Percentiles rank a stretch among this genome's conserved stretches.
phyloP scores from a whole-genome alignment of 23 tunicate genomes.

The Styela plicata region DNA sequence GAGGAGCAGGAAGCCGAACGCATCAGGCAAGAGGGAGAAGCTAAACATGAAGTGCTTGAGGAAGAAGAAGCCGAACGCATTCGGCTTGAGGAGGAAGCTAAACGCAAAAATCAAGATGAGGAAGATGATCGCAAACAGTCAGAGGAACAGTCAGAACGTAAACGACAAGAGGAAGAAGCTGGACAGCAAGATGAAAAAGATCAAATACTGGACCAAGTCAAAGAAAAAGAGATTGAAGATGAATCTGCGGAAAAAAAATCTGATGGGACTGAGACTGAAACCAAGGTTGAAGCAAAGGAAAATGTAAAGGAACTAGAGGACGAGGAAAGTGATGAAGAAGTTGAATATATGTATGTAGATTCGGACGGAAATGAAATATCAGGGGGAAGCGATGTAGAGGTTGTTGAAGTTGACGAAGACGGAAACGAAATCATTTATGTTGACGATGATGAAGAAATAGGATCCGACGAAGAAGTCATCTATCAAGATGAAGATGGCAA shows the following conservation, averaged over 20 bases:
- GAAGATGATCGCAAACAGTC: neutral
- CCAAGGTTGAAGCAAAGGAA: slow-evolving; percentile 4
- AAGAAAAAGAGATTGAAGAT: slow-evolving; percentile 8
- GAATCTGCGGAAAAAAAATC: slow-evolving; percentile 18
- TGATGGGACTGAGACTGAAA: slow-evolving; percentile 32
- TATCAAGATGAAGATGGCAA: slow-evolving; percentile 71
- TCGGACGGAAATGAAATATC: slow-evolving; percentile 28
- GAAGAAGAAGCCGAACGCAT: slow-evolving; percentile 34
- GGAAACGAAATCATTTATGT: slow-evolving; percentile 17
- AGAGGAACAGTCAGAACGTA: slow-evolving; percentile 2
- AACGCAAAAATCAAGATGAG: neutral
- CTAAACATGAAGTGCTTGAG: slow-evolving; percentile 1
- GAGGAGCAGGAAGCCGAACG: slow-evolving; percentile 17
- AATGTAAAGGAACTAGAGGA: slow-evolving; percentile 14
- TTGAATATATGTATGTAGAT: slow-evolving; percentile 22
- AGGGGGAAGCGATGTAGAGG: slow-evolving; percentile 22
- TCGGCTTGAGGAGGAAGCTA: slow-evolving; percentile 13
- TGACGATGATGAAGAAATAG: slow-evolving; percentile 5
- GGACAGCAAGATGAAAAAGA: slow-evolving; percentile 23
- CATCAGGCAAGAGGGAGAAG: slow-evolving; percentile 20
- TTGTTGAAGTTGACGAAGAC: slow-evolving; percentile 18
- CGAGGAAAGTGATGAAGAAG: slow-evolving; percentile 23
- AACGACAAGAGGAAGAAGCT: slow-evolving; percentile 22
- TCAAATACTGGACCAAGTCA: slow-evolving; percentile 20
- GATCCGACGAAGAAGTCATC: slow-evolving; percentile 49